Evolutionary conservation across 1,140 invertebrate species (phyloP), one percentile per base, ranked within the genome.

Genomic region (Drosophila pectinifera): DNA sequence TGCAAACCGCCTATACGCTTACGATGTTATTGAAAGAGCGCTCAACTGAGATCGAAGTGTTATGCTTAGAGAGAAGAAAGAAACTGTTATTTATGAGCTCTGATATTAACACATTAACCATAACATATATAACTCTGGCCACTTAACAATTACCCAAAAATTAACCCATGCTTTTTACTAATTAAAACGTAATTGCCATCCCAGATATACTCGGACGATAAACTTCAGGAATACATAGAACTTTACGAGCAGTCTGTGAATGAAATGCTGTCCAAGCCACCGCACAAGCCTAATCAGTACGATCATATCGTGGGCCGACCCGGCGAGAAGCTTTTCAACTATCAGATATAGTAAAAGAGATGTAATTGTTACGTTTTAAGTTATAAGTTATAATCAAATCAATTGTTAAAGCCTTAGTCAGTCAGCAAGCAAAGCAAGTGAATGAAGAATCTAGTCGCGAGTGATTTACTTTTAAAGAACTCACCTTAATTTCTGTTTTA

Each of bases 231-330:
- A 46, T 73, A 90, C 41, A 55, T 75, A 0, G 58, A 78, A 22
- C 48, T 77, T 5, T 92, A 84, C 59, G 90, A 92, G 18, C 38
- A 45, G 14, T 76, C 90, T n/a, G 55, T 92, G 24, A 80, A 90
- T 38, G 73, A 80, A n/a, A 80, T 92, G 80, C 57, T 92, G 14
- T 43, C 67, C 38, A 74, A 90, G 68, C 53, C 74, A 13, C 82
- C 86, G 13, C 84, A 91, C 59, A 16, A 70, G 13, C 74, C 67
- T n/a, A 70, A 86, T 24, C 70, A 89, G 20, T 92, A 69, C 42
- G 75, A 85, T 22, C 91, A 92, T 48, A 92, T 92, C 6, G 74
- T 36, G 43, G 91, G 91, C 24, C 28, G 61, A 8, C 91, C 91
- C 0, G 80, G 83, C 39, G 91, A 92, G 55, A 81, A 77, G 53